Evolutionary conservation across 2,797 vertebrate genomes (phyloP).

Genomic region (Epinephelus coioides): DNA sequence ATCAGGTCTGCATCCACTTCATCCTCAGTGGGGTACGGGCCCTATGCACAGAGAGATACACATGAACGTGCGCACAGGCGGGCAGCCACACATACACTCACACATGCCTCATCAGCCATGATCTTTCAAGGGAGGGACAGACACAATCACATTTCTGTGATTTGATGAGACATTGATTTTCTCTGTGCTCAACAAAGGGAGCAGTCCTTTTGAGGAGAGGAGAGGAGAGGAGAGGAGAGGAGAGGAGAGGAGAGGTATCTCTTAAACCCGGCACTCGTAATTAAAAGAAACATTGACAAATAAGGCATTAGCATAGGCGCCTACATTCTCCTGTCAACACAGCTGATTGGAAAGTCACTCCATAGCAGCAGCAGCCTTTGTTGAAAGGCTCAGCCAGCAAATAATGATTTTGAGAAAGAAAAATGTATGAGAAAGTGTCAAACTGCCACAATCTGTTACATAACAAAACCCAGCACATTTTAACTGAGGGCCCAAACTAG

Average conservation of each 20-base stretch:
- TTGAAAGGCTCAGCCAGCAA: constrained; percentile 56
- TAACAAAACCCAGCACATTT: constrained; percentile 62
- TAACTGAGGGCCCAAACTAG: constrained; percentile 35
- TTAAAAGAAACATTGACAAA: constrained; percentile 67
- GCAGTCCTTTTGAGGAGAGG: constrained; percentile 35
- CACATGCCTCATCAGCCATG: constrained; percentile 43
- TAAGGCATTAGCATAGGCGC: constrained; percentile 57
- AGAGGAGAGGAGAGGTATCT: constrained; percentile 10
- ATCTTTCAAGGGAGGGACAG: constrained; percentile 59
- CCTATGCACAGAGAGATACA: constrained; percentile 83
- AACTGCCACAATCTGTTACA: constrained; percentile 54
- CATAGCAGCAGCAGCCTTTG: constrained; percentile 56
- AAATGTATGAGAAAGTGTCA: constrained; percentile 58
- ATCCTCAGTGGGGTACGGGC: constrained; percentile 93
- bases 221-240: neutral
- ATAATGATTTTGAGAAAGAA: constrained; percentile 57
- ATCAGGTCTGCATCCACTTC: constrained; percentile 97
- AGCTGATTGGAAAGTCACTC: constrained; percentile 54
- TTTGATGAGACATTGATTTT: constrained; percentile 78
- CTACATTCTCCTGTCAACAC: constrained; percentile 64
- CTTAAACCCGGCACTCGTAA: constrained; percentile 51
- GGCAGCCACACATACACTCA: constrained; percentile 24
- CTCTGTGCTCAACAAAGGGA: constrained; percentile 61
- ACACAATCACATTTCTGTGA: constrained; percentile 70
- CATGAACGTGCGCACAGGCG: constrained; percentile 31